These are phyloP conservation scores for Pecten maximus DNA, from an alignment of 2,888 invertebrate genomes.

Conservation along the genomic window DNA sequence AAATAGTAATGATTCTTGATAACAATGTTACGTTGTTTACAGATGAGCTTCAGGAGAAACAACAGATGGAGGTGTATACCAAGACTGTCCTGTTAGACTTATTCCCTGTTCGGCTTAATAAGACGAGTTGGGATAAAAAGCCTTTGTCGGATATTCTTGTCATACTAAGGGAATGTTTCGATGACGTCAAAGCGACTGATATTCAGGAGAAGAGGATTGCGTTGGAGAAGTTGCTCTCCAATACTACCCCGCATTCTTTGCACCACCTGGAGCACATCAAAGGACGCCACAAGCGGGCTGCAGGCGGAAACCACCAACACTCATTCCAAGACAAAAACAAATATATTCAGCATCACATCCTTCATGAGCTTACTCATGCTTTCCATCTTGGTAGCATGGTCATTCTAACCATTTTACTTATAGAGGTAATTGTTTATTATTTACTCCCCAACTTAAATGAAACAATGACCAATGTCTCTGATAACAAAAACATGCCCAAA, in stretches of 20 bases:
- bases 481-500: no score
- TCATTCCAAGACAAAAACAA: slow-evolving; percentile 62
- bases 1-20: no score
- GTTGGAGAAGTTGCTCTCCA: slow-evolving; percentile 49
- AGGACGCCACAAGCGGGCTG: slow-evolving; percentile 53
- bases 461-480: no score
- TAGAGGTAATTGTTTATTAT: slow-evolving; percentile 71
- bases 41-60: slow-evolving; percentile 73
- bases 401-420: slow-evolving; percentile 72
- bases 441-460: no score
- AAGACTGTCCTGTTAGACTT: slow-evolving; percentile 64
- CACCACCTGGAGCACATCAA: slow-evolving; percentile 50
- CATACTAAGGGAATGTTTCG: slow-evolving; percentile 54
- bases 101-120: slow-evolving; percentile 65
- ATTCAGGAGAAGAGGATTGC: slow-evolving; percentile 51
- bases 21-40: no score
- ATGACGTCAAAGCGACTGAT: slow-evolving; percentile 39
- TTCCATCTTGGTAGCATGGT: slow-evolving; percentile 76
- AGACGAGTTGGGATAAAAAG: slow-evolving; percentile 60
- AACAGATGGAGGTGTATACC: slow-evolving; percentile 65
- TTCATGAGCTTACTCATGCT: slow-evolving; percentile 74
- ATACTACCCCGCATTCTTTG: slow-evolving; percentile 49
- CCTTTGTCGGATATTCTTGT: slow-evolving; percentile 65
- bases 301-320: slow-evolving; percentile 64
- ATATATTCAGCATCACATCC: slow-evolving; percentile 67